A percentile compares a stretch with the other conserved stretches of the same genome.
phyloP scores from a whole-genome alignment of 1,140 invertebrate genomes.

The Microplitis mediator region DNA sequence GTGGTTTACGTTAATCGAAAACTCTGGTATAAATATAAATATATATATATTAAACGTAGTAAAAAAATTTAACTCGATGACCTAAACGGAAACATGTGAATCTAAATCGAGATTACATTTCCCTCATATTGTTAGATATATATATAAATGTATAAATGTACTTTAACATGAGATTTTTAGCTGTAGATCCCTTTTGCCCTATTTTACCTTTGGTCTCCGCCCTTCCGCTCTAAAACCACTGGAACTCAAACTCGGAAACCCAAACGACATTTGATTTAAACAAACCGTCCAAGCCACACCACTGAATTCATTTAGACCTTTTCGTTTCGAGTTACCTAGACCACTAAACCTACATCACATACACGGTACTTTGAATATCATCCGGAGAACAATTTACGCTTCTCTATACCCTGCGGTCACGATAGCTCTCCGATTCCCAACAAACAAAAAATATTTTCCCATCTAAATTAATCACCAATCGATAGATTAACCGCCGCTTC shows the following conservation, averaged over 20 bases:
- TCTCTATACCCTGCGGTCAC: not conserved
- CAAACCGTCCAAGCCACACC: constrained; percentile 39
- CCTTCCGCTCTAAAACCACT: not conserved
- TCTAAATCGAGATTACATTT: too few species aligned
- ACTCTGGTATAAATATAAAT: too few species aligned
- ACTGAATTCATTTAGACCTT: constrained; percentile 22
- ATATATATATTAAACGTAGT: too few species aligned
- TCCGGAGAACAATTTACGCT: constrained; percentile 16
- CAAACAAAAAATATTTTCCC: not conserved
- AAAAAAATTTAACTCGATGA: too few species aligned
- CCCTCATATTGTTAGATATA: too few species aligned
- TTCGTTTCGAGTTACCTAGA: constrained; percentile 8
- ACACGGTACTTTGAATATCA: constrained; percentile 10
- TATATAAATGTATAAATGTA: too few species aligned
- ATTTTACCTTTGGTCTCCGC: not conserved
- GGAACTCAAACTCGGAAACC: constrained; percentile 4
- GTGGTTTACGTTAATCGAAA: not conserved
- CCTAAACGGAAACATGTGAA: too few species aligned
- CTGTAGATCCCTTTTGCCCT: not conserved
- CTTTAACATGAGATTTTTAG: not conserved
- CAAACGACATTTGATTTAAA: constrained; percentile 53
- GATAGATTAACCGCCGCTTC: too few species aligned
- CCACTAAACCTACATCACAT: not conserved
- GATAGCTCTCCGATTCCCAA: constrained; percentile 2
- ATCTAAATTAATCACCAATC: too few species aligned